Conservation (phyloP, 92 coral and sea anemone species). For the Zoanthus solanderi region DNA sequence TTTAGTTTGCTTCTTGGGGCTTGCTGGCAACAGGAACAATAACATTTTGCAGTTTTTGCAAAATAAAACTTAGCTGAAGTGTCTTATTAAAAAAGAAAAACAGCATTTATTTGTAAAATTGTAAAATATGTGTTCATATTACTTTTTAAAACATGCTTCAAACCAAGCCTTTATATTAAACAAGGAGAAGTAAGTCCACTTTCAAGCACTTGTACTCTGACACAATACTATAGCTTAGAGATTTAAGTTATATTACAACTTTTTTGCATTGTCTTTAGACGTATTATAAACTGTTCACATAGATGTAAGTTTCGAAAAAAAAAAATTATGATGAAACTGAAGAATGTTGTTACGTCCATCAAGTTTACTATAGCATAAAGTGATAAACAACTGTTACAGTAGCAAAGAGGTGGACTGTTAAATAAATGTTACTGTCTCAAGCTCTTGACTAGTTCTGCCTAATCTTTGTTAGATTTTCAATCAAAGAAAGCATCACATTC, state of each 20-base stretch:
- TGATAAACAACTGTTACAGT: constrained; percentile 39
- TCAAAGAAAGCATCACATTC: constrained; percentile 34
- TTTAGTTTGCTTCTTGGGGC: constrained; percentile 4
- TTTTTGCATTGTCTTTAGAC: too few species aligned
- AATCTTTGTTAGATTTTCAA: constrained; percentile 46
- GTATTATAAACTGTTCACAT: too few species aligned
- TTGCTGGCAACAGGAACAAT: constrained; percentile 17
- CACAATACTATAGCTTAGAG: neutral
- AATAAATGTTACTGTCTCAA: constrained; percentile 29
- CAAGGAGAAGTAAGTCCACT: constrained; percentile 28
- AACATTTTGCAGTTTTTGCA: constrained; percentile 6
- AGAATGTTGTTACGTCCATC: too few species aligned
- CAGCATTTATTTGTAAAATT: constrained; percentile 25
- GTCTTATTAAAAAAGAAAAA: constrained; percentile 16
- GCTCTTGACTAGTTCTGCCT: constrained; percentile 35
- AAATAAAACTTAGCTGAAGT: constrained; percentile 18
- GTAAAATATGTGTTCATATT: constrained; percentile 24
- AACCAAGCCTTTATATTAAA: constrained; percentile 20
- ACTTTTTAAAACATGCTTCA: neutral
- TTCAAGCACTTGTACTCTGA: constrained; percentile 19
- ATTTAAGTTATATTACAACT: too few species aligned
- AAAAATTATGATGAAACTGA: too few species aligned
- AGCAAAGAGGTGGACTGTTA: constrained; percentile 41
- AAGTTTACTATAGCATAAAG: neutral
- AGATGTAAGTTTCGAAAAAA: too few species aligned